Evolutionary conservation across 2,113 vertebrate species (phyloP).

Genomic region (Dipodomys spectabilis): DNA sequence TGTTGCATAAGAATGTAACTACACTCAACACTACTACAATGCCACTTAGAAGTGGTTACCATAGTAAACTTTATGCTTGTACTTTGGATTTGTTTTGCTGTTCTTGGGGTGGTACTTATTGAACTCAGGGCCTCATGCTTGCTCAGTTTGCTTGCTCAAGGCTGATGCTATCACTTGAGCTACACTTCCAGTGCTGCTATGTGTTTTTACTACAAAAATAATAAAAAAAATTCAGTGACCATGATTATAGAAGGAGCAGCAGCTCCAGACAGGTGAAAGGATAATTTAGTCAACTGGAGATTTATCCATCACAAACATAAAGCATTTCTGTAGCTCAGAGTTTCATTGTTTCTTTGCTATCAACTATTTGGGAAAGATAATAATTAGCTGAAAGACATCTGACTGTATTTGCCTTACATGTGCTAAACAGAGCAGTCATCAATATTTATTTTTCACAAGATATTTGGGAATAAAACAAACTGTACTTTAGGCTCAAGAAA

Average conservation of each 20-base stretch:
- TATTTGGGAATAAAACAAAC: conserved; percentile 57
- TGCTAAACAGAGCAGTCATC: conserved; percentile 12
- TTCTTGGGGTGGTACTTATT: neutral
- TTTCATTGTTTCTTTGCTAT: neutral
- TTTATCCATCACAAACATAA: too few relatives aligned
- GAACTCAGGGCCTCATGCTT: neutral
- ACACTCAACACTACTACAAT: neutral
- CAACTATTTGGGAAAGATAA: neutral
- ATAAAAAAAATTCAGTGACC: neutral
- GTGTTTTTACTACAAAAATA: neutral
- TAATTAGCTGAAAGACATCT: neutral
- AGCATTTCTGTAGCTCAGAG: neutral
- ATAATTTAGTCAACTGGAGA: too few relatives aligned
- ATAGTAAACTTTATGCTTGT: neutral
- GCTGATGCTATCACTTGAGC: neutral
- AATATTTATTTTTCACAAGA: conserved; percentile 43
- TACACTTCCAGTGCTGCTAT: neutral
- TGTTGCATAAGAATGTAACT: neutral
- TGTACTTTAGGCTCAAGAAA: neutral
- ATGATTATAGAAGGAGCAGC: neutral
- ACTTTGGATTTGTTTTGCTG: too few relatives aligned
- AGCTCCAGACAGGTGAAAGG: too few relatives aligned
- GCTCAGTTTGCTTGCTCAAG: neutral
- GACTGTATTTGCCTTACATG: neutral
- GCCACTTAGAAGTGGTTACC: neutral